Base-by-base conservation (phyloP, 2,797 vertebrate genomes). In the Phrynocephalus vlangalii region DNA sequence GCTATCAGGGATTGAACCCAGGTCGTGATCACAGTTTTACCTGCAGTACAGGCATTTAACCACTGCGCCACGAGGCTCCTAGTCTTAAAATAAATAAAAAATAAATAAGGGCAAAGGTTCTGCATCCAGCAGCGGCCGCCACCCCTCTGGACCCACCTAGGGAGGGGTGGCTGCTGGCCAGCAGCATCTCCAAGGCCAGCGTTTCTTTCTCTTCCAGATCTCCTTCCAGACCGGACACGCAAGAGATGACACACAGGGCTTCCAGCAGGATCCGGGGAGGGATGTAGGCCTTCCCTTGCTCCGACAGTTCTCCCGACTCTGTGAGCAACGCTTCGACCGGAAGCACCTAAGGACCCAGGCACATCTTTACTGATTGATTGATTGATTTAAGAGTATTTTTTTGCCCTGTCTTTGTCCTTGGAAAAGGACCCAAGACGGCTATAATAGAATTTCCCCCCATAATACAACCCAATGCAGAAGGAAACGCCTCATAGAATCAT, bases 111-210 rank as follows among this genome's bases (percentile, higher is more conserved):
- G 5, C 3, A 44, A 44, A 44, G 38, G 38, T 44, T 44, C 38
- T 44, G 38, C 38, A 44, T 3, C 38, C 38, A 44, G 38, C 9
- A n/a, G 48, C 1, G 0, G 3, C 33, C 1, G 33, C 68, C 4
- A 7, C 0, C 1, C 0, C 1, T 0, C 9, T 44, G 0, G 18
- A 48, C 96, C 87, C 91, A 99, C 99, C 98, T 92, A 99, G 95
- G 71, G 98, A 99, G 3, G 98, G 98, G 93, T 99, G 99, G 90
- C 98, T 98, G 80, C 97, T 96, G 88, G 98, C 93, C 38, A 99
- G 95, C 88, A 99, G 96, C 92, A 97, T 97, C 90, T 98, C 98
- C 95, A 97, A 96, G 26, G 98, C 98, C 92, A 99, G 91, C 26
- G 96, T 97, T 90, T 99, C 97, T 0, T 97, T 96, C 94, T 98